Conservation (phyloP, 2,113 vertebrate genomes). For the Cinclus mexicanus region DNA sequence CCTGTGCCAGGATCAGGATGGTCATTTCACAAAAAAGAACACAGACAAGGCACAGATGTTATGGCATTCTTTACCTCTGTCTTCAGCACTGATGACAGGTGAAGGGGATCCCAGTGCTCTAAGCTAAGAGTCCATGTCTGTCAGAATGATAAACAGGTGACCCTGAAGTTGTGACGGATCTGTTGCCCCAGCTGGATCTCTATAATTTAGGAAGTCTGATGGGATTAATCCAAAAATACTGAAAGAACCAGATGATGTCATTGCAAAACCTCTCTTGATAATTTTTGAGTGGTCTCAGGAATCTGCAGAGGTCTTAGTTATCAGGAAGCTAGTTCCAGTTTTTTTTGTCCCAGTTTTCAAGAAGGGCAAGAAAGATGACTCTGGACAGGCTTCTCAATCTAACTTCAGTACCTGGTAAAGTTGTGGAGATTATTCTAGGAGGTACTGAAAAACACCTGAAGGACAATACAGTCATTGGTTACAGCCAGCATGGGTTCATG, state of each 20-base stretch:
- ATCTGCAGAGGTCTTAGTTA: not conserved
- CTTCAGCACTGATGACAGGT: not conserved
- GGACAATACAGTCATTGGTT: not conserved
- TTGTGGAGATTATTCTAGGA: not conserved
- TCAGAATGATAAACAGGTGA: not conserved
- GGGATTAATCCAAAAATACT: not conserved
- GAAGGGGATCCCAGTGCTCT: not conserved
- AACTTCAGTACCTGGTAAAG: not conserved
- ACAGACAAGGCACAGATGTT: not conserved
- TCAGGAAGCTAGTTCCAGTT: not conserved
- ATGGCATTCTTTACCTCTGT: not conserved
- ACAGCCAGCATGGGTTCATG: not conserved
- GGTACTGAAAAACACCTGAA: not conserved
- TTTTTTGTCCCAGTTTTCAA: not conserved
- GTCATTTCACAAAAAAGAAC: not conserved
- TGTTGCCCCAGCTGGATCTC: not conserved
- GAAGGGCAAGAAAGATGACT: not conserved
- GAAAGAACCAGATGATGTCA: not conserved
- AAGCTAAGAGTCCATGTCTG: not conserved
- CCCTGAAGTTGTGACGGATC: not conserved
- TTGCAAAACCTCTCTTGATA: not conserved
- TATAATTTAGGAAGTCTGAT: not conserved
- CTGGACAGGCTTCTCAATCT: not conserved
- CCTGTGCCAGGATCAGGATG: not conserved
- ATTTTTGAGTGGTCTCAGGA: not conserved